phyloP scores from a whole-genome alignment of 2,888 invertebrate genomes.

The Bedellia somnulentella region DNA sequence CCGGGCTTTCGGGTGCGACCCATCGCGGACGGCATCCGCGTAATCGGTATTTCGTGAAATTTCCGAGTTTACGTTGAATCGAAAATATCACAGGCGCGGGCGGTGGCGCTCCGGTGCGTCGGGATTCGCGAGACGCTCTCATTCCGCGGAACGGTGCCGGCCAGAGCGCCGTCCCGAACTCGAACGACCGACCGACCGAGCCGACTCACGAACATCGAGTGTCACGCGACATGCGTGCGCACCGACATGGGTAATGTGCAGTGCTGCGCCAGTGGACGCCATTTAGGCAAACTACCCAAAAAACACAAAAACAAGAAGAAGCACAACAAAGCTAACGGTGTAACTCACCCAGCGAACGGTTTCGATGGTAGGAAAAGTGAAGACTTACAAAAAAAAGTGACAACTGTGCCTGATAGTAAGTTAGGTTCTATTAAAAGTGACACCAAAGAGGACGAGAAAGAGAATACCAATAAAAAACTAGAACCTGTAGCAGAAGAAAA shows the following conservation, averaged over 20 bases:
- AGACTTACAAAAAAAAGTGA: conserved; percentile 30
- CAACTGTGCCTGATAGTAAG: conserved; percentile 40
- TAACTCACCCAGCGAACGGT: conserved; percentile 28
- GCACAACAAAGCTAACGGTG: conserved; percentile 18
- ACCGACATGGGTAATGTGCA: conserved; percentile 58
- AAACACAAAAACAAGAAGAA: conserved; percentile 28
- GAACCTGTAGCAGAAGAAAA: too few relatives aligned
- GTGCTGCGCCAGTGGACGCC: conserved; percentile 56
- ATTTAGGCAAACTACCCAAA: conserved; percentile 36
- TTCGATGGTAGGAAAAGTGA: conserved; percentile 32
- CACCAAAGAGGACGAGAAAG: too few relatives aligned
- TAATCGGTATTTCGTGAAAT: conserved; percentile 51
- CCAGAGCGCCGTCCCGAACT: conserved; percentile 45
- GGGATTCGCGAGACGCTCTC: conserved; percentile 34
- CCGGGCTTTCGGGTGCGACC: conserved; percentile 60
- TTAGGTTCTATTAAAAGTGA: too few relatives aligned
- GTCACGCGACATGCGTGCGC: conserved; percentile 51
- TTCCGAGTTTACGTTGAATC: conserved; percentile 38
- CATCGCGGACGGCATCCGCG: conserved; percentile 56
- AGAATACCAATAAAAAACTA: too few relatives aligned
- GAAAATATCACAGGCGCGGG: conserved; percentile 33
- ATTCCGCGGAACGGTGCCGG: conserved; percentile 56
- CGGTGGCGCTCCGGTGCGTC: conserved; percentile 41
- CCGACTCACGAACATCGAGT: conserved; percentile 45
- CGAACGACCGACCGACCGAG: conserved; percentile 57